Evolutionary conservation across 2,113 vertebrate genomes (phyloP).

Genomic region (Macrotus californicus): DNA sequence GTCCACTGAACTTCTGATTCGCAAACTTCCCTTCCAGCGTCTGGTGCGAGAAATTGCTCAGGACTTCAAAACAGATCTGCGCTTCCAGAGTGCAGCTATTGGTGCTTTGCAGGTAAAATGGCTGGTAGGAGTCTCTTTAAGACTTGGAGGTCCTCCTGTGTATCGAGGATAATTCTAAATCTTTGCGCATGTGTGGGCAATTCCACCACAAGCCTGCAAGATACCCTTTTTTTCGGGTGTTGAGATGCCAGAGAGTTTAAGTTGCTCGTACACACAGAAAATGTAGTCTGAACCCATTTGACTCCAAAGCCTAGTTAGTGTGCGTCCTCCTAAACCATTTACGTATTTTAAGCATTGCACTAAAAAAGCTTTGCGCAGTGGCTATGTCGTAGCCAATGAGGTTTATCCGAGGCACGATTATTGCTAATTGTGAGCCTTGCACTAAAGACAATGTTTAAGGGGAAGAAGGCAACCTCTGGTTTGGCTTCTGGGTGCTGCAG

Average conservation of each 20-base stretch:
- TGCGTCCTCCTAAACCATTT: background rate
- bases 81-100: slow-evolving; percentile 89
- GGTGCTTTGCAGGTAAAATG: slow-evolving; percentile 88
- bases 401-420: too few relatives aligned
- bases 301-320: background rate
- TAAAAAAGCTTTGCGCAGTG: background rate
- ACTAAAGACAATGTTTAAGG: background rate
- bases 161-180: background rate
- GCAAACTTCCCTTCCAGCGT: slow-evolving; percentile 88
- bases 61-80: slow-evolving; percentile 91
- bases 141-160: background rate
- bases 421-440: background rate
- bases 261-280: background rate
- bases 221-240: background rate
- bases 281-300: background rate
- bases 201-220: background rate
- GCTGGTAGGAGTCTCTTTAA: background rate
- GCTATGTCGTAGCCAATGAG: too few relatives aligned
- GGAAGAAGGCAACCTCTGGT: background rate
- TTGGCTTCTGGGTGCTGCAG: background rate
- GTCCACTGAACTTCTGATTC: slow-evolving; percentile 89
- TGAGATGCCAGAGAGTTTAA: background rate
- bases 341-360: background rate
- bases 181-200: background rate
- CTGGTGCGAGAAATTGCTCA: slow-evolving; percentile 90